Evolutionary conservation across 2,888 invertebrate species (phyloP), one percentile per base, ranked within the genome.

Genomic region (Amphipoea oculea): DNA sequence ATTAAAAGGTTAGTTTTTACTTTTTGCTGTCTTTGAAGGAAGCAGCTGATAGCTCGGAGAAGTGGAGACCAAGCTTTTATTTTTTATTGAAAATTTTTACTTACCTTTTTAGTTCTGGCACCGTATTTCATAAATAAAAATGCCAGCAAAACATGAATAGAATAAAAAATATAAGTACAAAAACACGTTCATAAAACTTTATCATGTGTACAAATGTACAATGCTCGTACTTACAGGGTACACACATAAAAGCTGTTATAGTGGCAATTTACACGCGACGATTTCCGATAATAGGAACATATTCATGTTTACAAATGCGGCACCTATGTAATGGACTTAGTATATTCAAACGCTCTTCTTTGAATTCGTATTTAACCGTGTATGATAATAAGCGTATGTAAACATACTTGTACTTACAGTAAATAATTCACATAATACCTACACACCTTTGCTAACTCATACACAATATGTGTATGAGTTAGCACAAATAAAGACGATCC

Each of bases 261-360:
- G 72, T 79, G 75, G 74, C 78, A 81, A 82, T 88, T 88, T 79
- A 81, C 81, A 85, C 88, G 88, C 80, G 79, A 84, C 68, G 76
- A 78, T 84, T 86, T 77, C 76, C 72, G 79, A 82, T 83, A 83
- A 86, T 85, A 74, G 73, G 54, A 76, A 79, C 66, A 66, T 85
- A 86, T 78, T 74, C 78, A 73, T 76, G 71, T 86, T 75, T 68
- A 85, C 79, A 80, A 62, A 67, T 17, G 42, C 48, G 42, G 36
- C 67, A 45, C 45, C 29, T 29, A 62, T 68, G 62, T 73, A 62
- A 72, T 72, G 68, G 54, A 62, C 72, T 65, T 36, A 54, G 51
- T 66, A 82, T 67, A 85, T 75, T 75, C 42, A 60, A 62, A 74
- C 45, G 68, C 36, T 73, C 70, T 57, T 29, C 69, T 82, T 85